A percentile compares a stretch with the other conserved stretches of the same genome.
phyloP scores from a whole-genome alignment of 2,113 vertebrate species.

The Trichechus manatus region DNA sequence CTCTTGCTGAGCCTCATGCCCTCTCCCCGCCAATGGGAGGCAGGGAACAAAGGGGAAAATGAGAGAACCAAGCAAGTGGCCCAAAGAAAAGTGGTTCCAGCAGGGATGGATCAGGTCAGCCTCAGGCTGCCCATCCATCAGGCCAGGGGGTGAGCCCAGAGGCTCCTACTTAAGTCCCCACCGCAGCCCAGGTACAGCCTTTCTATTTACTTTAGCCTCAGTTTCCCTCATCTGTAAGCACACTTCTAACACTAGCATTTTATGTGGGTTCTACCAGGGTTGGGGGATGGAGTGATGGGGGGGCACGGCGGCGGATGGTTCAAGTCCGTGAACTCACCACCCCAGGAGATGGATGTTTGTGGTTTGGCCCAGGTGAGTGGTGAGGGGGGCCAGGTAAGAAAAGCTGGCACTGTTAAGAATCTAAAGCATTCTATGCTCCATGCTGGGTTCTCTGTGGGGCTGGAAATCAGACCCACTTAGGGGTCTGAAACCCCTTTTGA shows the following conservation, averaged over 20 bases:
- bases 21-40: not conserved
- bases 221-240: conserved; percentile 28
- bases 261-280: not conserved
- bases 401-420: conserved; percentile 27
- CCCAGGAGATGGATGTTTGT: conserved; percentile 55
- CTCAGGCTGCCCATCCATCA: not conserved
- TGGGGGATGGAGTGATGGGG: not conserved
- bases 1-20: not conserved
- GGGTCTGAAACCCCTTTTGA: not conserved
- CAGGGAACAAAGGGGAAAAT: not conserved
- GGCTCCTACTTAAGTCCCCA: not conserved
- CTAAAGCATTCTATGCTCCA: not conserved
- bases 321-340: conserved; percentile 34
- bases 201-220: conserved; percentile 16
- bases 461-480: conserved; percentile 30
- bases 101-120: not conserved
- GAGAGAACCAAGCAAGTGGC: conserved; percentile 1
- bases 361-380: conserved; percentile 60
- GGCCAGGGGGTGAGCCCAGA: not conserved
- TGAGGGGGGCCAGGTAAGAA: not conserved
- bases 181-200: not conserved
- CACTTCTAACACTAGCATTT: not conserved
- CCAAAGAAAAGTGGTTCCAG: conserved; percentile 3
- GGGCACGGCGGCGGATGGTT: not conserved
- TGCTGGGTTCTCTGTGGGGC: not conserved